A percentile compares a stretch with the other conserved stretches of the same genome.
Conservation (phyloP, 2,797 vertebrate species). For the Pogonophryne albipinna region DNA sequence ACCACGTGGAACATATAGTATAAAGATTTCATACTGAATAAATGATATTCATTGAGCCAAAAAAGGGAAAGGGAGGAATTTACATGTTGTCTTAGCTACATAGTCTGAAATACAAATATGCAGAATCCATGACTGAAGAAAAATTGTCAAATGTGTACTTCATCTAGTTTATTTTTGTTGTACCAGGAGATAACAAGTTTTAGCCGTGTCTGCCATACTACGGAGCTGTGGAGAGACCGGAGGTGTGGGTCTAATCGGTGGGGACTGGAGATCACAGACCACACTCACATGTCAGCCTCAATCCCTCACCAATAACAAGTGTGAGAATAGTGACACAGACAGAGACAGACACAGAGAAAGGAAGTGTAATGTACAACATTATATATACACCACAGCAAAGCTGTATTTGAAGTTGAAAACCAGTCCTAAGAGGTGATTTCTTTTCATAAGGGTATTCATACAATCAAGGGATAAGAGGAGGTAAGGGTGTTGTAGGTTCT, state of each 20-base stretch:
- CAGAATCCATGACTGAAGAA: conserved; percentile 97
- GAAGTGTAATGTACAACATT: conserved; percentile 99
- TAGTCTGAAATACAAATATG: conserved; percentile 99
- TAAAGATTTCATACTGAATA: conserved; percentile 99
- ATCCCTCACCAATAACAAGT: conserved; percentile 83
- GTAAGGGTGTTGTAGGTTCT: conserved; percentile 99
- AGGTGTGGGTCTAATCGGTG: conserved; percentile 79
- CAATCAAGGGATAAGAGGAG: conserved; percentile 99
- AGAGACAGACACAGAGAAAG: conserved; percentile 87
- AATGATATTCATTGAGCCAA: conserved; percentile 99
- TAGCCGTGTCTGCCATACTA: conserved; percentile 84
- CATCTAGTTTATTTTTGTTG: conserved; percentile 90
- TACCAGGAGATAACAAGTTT: conserved; percentile 87
- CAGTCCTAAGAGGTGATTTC: conserved; percentile 99
- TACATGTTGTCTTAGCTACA: conserved; percentile 99
- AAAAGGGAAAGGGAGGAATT: conserved; percentile 99
- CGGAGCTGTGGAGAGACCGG: conserved; percentile 81
- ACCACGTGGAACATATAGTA: conserved; percentile 99
- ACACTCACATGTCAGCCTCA: conserved; percentile 87
- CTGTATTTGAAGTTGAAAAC: conserved; percentile 99
- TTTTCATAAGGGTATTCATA: conserved; percentile 95
- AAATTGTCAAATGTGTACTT: conserved; percentile 98
- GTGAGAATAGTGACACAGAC: conserved; percentile 90
- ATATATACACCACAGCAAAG: conserved; percentile 99
- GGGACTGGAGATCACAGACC: conserved; percentile 82